phyloP scores from a whole-genome alignment of 2,113 vertebrate species.

The Tachysurus vachellii region DNA sequence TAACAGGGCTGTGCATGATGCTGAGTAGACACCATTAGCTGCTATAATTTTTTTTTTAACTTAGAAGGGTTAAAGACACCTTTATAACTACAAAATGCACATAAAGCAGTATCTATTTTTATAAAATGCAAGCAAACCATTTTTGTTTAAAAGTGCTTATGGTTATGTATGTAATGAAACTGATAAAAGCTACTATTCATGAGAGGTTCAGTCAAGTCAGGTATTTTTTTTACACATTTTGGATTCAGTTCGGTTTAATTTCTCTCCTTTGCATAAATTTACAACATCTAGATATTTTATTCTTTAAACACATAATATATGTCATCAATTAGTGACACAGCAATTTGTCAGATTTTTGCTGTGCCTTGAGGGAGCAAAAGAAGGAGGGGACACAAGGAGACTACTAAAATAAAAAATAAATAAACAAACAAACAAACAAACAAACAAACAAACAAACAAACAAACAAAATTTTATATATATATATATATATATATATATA shows the following conservation, averaged over 20 bases:
- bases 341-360: conserved; percentile 50
- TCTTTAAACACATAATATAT: neutral
- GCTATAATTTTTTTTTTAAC: neutral
- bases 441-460: no score
- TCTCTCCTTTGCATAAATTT: neutral
- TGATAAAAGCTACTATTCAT: neutral
- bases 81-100: conserved; percentile 4
- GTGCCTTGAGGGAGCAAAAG: conserved; percentile 50
- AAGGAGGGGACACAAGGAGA: neutral
- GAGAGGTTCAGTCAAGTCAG: neutral
- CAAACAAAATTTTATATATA: no score
- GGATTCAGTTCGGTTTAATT: neutral
- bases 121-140: neutral
- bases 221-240: neutral
- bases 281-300: neutral
- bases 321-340: conserved; percentile 54
- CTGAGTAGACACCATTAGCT: neutral
- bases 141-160: neutral
- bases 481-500: no score
- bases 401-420: conserved; percentile 21
- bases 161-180: neutral
- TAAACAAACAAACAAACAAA: no score
- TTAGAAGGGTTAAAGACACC: neutral
- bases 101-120: conserved; percentile 1
- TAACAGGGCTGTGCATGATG: neutral